Evolutionary conservation across 2,888 invertebrate genomes (phyloP).

Genomic region (Chironomus tentans): DNA sequence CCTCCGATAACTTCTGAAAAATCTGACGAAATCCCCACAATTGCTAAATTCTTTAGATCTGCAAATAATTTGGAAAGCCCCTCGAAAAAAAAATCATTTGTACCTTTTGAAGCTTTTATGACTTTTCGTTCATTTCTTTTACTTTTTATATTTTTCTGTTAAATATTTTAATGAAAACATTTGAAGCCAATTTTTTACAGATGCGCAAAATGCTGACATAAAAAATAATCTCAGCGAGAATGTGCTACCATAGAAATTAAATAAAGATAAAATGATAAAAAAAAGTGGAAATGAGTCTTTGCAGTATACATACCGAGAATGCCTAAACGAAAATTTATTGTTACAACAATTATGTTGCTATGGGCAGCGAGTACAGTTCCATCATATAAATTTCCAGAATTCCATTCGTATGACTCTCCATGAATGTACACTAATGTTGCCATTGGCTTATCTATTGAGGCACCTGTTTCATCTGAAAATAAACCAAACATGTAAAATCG

Average conservation of each 20-base stretch:
- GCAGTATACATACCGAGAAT: slow-evolving; percentile 59
- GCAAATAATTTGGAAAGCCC: too few relatives aligned
- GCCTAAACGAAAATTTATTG: slow-evolving; percentile 84
- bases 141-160: too few relatives aligned
- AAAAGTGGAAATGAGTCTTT: too few relatives aligned
- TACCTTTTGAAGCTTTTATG: too few relatives aligned
- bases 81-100: too few relatives aligned
- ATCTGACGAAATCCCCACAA: not conserved
- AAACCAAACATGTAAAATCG: slow-evolving; percentile 28
- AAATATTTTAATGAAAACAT: too few relatives aligned
- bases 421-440: slow-evolving; percentile 86
- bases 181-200: not conserved
- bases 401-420: slow-evolving; percentile 95
- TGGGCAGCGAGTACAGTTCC: slow-evolving; percentile 90
- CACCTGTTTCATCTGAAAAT: slow-evolving; percentile 43
- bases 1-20: not conserved
- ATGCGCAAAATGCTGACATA: not conserved
- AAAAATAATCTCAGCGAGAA: slow-evolving; percentile 33
- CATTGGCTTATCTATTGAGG: slow-evolving; percentile 42
- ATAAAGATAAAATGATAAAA: too few relatives aligned
- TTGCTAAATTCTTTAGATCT: too few relatives aligned
- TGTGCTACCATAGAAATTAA: not conserved
- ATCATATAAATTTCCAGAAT: slow-evolving; percentile 94
- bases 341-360: slow-evolving; percentile 80
- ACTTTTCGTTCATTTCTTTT: too few relatives aligned